Conservation (phyloP, 2,888 invertebrate species). For the Hydraecia micacea region DNA sequence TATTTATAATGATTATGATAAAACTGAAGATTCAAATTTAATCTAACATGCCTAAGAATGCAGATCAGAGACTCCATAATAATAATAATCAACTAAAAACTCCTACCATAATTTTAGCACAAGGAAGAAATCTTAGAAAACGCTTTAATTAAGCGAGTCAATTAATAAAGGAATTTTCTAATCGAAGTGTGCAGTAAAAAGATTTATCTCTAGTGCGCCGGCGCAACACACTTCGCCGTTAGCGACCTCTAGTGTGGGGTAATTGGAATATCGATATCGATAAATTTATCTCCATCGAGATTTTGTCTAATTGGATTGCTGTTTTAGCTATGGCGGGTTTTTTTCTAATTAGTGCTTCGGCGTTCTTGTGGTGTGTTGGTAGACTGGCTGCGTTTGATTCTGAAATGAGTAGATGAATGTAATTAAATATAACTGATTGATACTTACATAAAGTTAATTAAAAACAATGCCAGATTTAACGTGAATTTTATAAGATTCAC, state of each 20-base stretch:
- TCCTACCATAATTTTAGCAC: constrained; percentile 56
- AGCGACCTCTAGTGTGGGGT: constrained; percentile 75
- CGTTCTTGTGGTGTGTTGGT: background rate
- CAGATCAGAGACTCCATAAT: constrained; percentile 9
- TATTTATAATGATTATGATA: constrained; percentile 20
- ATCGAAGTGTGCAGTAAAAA: constrained; percentile 87
- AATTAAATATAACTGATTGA: background rate
- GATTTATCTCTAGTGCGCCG: constrained; percentile 83
- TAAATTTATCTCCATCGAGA: constrained; percentile 57
- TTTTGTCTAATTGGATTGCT: constrained; percentile 65
- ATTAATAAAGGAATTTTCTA: constrained; percentile 89
- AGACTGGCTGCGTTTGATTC: background rate
- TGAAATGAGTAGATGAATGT: constrained; percentile 15
- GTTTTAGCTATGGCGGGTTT: constrained; percentile 35
- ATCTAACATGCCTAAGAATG: background rate
- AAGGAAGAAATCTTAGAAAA: constrained; percentile 73
- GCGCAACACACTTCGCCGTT: constrained; percentile 72
- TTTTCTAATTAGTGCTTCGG: constrained; percentile 52
- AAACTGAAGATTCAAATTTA: constrained; percentile 9
- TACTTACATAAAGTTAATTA: too few species aligned
- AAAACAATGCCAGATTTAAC: background rate
- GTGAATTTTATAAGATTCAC: too few species aligned
- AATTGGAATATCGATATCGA: constrained; percentile 79
- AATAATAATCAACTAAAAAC: constrained; percentile 32
- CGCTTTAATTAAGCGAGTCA: constrained; percentile 82